Percentiles rank a stretch among this genome's conserved stretches.
Conservation (phyloP, 2,888 invertebrate genomes). For the Melikaiella ostensackeni region DNA sequence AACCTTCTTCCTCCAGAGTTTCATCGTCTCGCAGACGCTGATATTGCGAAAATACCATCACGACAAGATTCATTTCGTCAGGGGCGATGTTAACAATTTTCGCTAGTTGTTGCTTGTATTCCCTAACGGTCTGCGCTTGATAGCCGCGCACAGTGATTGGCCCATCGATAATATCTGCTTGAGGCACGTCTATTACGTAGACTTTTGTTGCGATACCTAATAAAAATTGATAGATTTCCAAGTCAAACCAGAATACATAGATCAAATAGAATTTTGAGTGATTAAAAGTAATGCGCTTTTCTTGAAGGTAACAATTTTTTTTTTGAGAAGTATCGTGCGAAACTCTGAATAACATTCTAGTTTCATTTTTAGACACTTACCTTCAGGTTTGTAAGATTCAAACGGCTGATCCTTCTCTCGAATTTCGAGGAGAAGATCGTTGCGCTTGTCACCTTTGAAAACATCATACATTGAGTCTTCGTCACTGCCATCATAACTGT, state of each 20-base stretch:
- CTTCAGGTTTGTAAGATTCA: slow-evolving; percentile 82
- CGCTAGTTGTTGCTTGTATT: slow-evolving; percentile 80
- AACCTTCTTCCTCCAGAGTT: slow-evolving; percentile 73
- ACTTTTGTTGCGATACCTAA: slow-evolving; percentile 80
- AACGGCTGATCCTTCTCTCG: slow-evolving; percentile 81
- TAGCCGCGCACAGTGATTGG: slow-evolving; percentile 82
- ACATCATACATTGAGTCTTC: slow-evolving; percentile 77
- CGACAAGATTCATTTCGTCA: slow-evolving; percentile 76
- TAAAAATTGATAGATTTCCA: neutral
- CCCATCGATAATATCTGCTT: slow-evolving; percentile 81
- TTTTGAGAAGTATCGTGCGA: too few species aligned
- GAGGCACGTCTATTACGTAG: slow-evolving; percentile 81
- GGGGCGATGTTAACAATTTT: slow-evolving; percentile 77
- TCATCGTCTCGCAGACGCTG: slow-evolving; percentile 75
- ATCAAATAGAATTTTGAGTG: neutral
- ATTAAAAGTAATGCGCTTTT: too few species aligned
- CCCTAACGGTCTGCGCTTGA: slow-evolving; percentile 79
- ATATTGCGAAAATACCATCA: slow-evolving; percentile 74
- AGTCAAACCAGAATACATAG: neutral
- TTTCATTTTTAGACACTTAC: slow-evolving; percentile 67
- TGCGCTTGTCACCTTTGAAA: slow-evolving; percentile 62
- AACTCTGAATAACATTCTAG: neutral
- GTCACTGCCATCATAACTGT: slow-evolving; percentile 74
- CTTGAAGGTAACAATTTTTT: too few species aligned
- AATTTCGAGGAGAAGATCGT: slow-evolving; percentile 84